Evolutionary conservation across 2,797 vertebrate genomes (phyloP).

Genomic region (Taenioides sp.): DNA sequence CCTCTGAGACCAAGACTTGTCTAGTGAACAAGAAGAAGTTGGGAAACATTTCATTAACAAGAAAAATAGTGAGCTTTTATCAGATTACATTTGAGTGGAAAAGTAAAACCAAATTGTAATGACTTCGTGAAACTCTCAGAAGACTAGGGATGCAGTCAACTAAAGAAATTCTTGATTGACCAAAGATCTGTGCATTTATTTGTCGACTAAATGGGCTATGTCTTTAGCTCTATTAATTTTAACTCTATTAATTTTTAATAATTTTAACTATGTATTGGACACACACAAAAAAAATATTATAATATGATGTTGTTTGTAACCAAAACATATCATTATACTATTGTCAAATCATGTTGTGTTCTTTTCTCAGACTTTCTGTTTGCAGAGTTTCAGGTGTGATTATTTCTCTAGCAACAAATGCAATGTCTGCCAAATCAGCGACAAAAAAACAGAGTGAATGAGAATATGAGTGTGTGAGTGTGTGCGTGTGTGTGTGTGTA

Average conservation of each 20-base stretch:
- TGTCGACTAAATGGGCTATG: no score
- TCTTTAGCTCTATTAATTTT: no score
- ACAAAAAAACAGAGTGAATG: not conserved
- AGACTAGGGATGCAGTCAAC: not conserved
- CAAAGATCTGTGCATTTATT: no score
- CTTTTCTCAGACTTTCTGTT: not conserved
- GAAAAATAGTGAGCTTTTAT: not conserved
- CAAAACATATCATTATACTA: not conserved
- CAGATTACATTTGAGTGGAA: not conserved
- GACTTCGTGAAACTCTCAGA: not conserved
- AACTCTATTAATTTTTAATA: no score
- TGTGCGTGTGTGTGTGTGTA: no score
- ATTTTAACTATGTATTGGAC: no score
- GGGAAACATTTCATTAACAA: not conserved
- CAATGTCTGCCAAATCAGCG: not conserved
- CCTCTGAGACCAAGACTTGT: conserved; percentile 2
- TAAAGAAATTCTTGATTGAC: no score
- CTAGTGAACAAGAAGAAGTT: not conserved
- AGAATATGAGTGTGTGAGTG: no score
- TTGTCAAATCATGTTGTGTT: not conserved
- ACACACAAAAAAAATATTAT: not conserved
- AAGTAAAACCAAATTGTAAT: not conserved
- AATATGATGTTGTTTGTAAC: not conserved
- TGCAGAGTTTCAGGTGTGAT: not conserved
- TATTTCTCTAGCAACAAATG: not conserved